Percentiles rank a stretch among this genome's conserved stretches.
Evolutionary conservation across 2,888 invertebrate species (phyloP).

Genomic region (Netelia virgata): DNA sequence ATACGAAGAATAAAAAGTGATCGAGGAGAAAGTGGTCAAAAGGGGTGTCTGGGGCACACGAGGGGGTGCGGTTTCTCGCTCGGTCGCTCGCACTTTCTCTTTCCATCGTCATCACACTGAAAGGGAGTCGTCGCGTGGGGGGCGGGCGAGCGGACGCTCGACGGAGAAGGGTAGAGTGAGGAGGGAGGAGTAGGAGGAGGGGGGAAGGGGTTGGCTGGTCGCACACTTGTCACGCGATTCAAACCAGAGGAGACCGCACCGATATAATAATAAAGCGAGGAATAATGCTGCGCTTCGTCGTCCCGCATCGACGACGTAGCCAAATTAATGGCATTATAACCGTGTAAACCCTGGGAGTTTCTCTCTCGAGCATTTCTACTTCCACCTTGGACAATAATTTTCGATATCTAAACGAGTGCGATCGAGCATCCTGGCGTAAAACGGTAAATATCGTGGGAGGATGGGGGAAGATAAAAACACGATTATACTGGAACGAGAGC

Average conservation of each 20-base stretch:
- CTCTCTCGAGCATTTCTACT: slow-evolving; percentile 67
- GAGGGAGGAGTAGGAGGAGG: not conserved
- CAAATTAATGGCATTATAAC: slow-evolving; percentile 80
- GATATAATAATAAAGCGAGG: slow-evolving; percentile 78
- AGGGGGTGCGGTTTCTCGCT: slow-evolving; percentile 35
- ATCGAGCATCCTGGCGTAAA: not conserved
- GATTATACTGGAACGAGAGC: slow-evolving; percentile 34
- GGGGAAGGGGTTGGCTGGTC: slow-evolving; percentile 7
- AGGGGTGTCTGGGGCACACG: not conserved
- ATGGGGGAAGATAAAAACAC: not conserved
- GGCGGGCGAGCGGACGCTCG: too few species aligned
- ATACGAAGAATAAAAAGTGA: not conserved
- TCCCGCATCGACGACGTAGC: slow-evolving; percentile 73
- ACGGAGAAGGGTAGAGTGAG: not conserved
- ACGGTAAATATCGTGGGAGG: not conserved
- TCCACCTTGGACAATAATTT: slow-evolving; percentile 76
- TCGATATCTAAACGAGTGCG: slow-evolving; percentile 43
- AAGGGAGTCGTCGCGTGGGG: not conserved
- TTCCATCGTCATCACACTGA: not conserved
- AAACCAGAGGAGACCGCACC: slow-evolving; percentile 58
- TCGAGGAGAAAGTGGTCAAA: not conserved
- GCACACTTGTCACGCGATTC: slow-evolving; percentile 82
- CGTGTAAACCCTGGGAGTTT: slow-evolving; percentile 37
- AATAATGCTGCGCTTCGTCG: slow-evolving; percentile 76
- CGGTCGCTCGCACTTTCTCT: slow-evolving; percentile 48